These are phyloP conservation scores for Melanocharis versteri DNA, from an alignment of 2,113 vertebrate species.

Conservation along the genomic window DNA sequence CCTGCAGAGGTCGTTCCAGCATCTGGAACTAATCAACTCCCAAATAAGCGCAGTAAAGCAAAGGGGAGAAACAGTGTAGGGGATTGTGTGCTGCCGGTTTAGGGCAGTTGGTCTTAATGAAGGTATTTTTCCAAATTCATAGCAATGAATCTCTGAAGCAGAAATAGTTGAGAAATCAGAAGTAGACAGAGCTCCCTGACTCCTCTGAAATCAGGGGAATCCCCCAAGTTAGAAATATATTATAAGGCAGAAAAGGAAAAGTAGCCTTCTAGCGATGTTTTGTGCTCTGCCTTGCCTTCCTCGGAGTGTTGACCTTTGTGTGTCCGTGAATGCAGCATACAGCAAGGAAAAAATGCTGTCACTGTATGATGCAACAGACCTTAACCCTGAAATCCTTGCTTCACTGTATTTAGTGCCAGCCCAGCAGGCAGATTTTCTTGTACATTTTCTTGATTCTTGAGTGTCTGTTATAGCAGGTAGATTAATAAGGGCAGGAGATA, in stretches of 20 bases:
- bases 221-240: not conserved
- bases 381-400: not conserved
- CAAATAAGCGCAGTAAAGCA: not conserved
- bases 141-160: not conserved
- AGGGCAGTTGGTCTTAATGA: not conserved
- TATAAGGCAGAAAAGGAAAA: not conserved
- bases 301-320: not conserved
- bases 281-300: not conserved
- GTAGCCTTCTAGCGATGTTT: not conserved
- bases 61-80: not conserved
- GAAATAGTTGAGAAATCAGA: not conserved
- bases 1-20: not conserved
- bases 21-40: not conserved
- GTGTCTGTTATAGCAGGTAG: not conserved
- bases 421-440: not conserved
- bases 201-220: not conserved
- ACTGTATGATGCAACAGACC: not conserved
- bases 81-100: not conserved
- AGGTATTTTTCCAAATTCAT: not conserved
- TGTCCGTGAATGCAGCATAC: not conserved
- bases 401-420: not conserved
- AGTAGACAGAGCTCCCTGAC: not conserved
- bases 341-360: not conserved
- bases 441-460: not conserved
- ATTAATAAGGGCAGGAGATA: not conserved